These are phyloP conservation scores for Hippocampus barbouri DNA, from an alignment of 2,113 vertebrate species.

Conservation along the genomic window DNA sequence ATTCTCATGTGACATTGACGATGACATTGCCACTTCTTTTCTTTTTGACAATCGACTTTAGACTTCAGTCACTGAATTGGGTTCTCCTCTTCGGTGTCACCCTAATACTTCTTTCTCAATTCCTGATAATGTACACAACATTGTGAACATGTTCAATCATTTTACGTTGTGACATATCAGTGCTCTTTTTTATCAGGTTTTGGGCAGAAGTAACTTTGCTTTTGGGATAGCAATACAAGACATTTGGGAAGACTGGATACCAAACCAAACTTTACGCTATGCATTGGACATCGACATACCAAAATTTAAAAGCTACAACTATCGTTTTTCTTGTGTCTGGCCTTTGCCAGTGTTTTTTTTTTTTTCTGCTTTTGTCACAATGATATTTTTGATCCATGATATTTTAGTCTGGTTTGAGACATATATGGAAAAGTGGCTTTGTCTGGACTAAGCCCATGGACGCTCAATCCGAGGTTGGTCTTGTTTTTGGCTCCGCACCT, in stretches of 20 bases:
- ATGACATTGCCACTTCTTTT: neutral
- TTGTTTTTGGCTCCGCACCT: constrained; percentile 38
- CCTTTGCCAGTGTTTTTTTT: constrained; percentile 3
- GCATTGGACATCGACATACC: constrained; percentile 52
- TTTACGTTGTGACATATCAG: constrained; percentile 54
- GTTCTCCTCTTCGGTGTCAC: neutral
- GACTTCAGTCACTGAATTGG: neutral
- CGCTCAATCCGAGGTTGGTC: constrained; percentile 26
- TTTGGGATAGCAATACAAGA: constrained; percentile 56
- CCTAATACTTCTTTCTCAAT: neutral
- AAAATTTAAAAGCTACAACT: constrained; percentile 40
- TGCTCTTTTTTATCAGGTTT: constrained; percentile 37
- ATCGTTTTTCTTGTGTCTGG: constrained; percentile 31
- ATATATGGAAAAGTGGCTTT: constrained; percentile 23
- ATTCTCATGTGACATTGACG: neutral
- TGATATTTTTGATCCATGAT: constrained; percentile 27
- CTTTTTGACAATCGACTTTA: neutral
- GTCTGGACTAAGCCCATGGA: constrained; percentile 18
- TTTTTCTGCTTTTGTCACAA: neutral
- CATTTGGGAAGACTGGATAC: constrained; percentile 35
- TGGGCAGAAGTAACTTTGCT: constrained; percentile 39
- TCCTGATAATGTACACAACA: constrained; percentile 45
- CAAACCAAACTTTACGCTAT: constrained; percentile 66
- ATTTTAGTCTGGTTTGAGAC: constrained; percentile 32
- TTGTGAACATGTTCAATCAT: constrained; percentile 36